Conservation (phyloP, 2,888 invertebrate genomes). For the Ectobius pallidus region DNA sequence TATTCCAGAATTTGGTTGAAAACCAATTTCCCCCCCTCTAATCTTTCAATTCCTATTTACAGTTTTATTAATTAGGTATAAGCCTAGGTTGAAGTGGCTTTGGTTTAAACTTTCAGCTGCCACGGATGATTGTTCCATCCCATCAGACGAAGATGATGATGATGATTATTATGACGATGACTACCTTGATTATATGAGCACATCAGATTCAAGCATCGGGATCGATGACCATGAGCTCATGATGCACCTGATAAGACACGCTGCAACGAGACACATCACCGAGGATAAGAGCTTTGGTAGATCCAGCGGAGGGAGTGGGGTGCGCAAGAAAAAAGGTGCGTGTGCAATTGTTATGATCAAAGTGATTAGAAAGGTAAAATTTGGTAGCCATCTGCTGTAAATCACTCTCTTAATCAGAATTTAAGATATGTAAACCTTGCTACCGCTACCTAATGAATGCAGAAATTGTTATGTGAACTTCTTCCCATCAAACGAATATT, state of each 20-base stretch:
- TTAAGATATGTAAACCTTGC: background rate
- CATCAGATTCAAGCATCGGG: background rate
- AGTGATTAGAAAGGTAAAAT: background rate
- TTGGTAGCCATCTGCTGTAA: background rate
- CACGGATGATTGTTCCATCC: background rate
- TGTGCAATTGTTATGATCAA: background rate
- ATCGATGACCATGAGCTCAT: background rate
- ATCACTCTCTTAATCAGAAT: background rate
- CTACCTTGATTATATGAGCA: background rate
- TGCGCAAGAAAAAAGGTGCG: background rate
- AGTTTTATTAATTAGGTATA: no score
- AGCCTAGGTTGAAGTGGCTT: no score
- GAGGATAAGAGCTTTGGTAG: no score
- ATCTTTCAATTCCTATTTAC: no score
- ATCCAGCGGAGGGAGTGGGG: background rate
- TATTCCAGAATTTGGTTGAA: no score
- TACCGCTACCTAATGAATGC: background rate
- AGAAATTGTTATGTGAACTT: background rate
- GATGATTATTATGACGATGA: constrained; percentile 1
- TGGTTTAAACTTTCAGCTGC: no score
- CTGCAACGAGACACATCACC: no score
- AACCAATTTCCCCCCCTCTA: no score
- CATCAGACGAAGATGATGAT: background rate
- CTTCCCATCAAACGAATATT: background rate
- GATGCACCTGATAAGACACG: no score